A percentile compares a stretch with the other conserved stretches of the same genome.
Evolutionary conservation across 92 coral and sea anemone species (phyloP).

Genomic region (Montipora capitata): DNA sequence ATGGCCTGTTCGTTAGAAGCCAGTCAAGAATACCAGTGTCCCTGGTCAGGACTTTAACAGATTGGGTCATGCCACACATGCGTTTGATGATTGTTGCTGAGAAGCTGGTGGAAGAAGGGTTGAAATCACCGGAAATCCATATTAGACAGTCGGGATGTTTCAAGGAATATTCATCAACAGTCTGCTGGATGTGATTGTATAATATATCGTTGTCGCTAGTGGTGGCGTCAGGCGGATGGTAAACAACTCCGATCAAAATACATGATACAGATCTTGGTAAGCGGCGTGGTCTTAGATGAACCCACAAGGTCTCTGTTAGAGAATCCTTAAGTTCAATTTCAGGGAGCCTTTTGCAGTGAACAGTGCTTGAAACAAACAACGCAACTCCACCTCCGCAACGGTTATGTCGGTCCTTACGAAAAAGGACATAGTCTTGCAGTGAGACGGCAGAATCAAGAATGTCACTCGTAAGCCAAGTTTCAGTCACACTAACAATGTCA

Average conservation of each 20-base stretch:
- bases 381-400: background rate
- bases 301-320: background rate
- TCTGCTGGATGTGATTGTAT: too few species aligned
- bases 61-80: background rate
- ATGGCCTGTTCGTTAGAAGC: background rate
- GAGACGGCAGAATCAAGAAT: conserved; percentile 1
- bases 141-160: background rate
- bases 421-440: background rate
- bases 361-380: background rate
- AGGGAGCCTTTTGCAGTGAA: background rate
- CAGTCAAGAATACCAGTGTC: background rate
- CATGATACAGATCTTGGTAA: background rate
- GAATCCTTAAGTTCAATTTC: background rate
- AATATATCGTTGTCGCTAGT: background rate
- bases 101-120: background rate
- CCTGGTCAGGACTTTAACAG: background rate
- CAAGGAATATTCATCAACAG: background rate
- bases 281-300: background rate
- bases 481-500: background rate
- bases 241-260: background rate
- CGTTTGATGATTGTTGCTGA: background rate
- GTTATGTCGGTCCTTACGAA: background rate
- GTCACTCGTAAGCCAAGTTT: background rate
- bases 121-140: background rate
- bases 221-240: background rate